These are phyloP conservation scores for Corbicula japonica DNA, from an alignment of 2,888 invertebrate species.

Conservation along the genomic window DNA sequence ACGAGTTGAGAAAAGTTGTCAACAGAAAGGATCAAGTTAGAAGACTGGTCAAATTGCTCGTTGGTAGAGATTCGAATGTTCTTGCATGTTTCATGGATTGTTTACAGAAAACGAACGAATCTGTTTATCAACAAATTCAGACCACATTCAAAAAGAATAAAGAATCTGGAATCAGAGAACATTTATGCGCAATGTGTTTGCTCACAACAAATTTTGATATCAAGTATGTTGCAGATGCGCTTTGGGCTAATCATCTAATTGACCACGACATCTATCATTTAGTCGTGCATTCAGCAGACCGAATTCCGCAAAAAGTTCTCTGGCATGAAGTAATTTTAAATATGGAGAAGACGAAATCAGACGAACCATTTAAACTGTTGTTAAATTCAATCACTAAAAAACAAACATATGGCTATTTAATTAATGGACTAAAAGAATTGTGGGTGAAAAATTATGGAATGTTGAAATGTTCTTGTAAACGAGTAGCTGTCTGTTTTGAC, in stretches of 20 bases:
- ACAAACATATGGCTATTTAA: no score
- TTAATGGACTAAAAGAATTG: no score
- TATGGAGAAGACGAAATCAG: no score
- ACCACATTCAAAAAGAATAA: not conserved
- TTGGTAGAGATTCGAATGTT: not conserved
- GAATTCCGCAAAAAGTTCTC: no score
- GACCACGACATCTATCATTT: no score
- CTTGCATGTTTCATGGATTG: not conserved
- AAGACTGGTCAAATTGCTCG: not conserved
- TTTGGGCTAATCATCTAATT: not conserved
- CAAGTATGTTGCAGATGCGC: not conserved
- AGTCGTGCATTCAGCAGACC: no score
- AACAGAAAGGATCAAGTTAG: constrained; percentile 2
- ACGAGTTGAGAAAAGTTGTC: not conserved
- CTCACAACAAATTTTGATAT: not conserved
- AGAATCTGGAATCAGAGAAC: not conserved
- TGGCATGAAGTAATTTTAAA: no score
- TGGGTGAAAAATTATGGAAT: no score
- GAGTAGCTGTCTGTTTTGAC: no score
- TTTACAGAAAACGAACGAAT: not conserved
- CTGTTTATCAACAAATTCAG: not conserved
- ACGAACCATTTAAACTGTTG: no score
- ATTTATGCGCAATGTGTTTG: not conserved
- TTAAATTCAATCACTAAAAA: no score
- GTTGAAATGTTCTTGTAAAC: no score